These are phyloP conservation scores for Epinotia brunnichana DNA, from an alignment of 2,888 invertebrate species.

Conservation along the genomic window DNA sequence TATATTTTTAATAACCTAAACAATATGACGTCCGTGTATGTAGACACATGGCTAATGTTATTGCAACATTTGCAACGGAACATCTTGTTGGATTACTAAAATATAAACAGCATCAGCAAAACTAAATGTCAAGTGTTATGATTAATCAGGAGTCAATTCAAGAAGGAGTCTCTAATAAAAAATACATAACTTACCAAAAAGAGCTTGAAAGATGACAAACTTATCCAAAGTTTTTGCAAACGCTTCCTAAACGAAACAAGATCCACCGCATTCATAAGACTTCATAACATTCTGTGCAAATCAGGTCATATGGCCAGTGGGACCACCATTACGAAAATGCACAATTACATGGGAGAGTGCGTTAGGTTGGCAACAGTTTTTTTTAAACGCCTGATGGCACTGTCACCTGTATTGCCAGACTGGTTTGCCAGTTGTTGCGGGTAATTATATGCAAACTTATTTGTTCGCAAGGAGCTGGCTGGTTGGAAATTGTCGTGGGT, in stretches of 20 bases:
- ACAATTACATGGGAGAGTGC: conserved; percentile 64
- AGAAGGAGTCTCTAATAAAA: not conserved
- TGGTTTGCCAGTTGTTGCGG: conserved; percentile 39
- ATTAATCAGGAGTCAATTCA: not conserved
- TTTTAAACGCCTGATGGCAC: conserved; percentile 40
- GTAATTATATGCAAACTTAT: conserved; percentile 43
- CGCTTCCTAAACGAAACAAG: conserved; percentile 24
- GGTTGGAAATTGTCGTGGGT: conserved; percentile 8
- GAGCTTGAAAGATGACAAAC: not conserved
- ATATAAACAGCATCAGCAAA: conserved; percentile 12
- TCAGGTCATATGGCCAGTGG: conserved; percentile 61
- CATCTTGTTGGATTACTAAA: conserved; percentile 17
- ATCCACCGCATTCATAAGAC: conserved; percentile 49
- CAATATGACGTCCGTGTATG: conserved; percentile 3
- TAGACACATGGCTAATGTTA: conserved; percentile 22
- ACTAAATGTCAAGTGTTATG: conserved; percentile 5
- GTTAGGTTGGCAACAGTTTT: conserved; percentile 46
- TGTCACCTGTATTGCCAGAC: conserved; percentile 43
- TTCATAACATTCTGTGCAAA: conserved; percentile 50
- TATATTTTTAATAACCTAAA: conserved; percentile 32
- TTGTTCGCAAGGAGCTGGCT: conserved; percentile 33
- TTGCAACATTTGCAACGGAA: not conserved
- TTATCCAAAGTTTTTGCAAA: not conserved
- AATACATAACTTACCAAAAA: not conserved
- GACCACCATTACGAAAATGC: conserved; percentile 59